These are phyloP conservation scores for Himalopsyche anomala DNA, from an alignment of 2,888 invertebrate genomes.

Conservation along the genomic window DNA sequence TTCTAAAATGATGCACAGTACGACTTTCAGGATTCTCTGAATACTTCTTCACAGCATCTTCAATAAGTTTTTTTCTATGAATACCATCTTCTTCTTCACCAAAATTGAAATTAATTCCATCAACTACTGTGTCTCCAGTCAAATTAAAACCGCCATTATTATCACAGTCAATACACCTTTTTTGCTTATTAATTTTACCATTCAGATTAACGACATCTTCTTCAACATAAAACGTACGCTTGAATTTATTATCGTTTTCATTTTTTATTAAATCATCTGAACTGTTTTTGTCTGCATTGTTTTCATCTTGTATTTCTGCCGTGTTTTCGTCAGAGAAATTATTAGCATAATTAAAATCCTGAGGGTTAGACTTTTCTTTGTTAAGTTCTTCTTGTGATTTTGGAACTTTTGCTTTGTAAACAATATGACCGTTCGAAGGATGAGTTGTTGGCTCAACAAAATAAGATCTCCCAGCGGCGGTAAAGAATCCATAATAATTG, in stretches of 20 bases:
- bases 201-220: constrained; percentile 4
- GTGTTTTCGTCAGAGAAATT: background rate
- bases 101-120: constrained; percentile 68
- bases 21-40: constrained; percentile 50
- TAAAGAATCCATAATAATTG: constrained; percentile 65
- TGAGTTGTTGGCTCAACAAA: constrained; percentile 65
- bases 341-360: constrained; percentile 38
- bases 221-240: constrained; percentile 46
- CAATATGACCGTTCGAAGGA: constrained; percentile 60
- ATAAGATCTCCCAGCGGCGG: constrained; percentile 58
- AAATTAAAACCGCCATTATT: constrained; percentile 70
- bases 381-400: background rate
- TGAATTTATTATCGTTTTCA: constrained; percentile 29
- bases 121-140: constrained; percentile 73
- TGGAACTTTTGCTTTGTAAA: constrained; percentile 62
- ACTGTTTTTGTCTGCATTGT: background rate
- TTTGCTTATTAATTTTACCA: constrained; percentile 46
- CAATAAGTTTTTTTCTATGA: constrained; percentile 57
- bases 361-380: background rate
- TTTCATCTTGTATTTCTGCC: background rate
- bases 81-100: constrained; percentile 64
- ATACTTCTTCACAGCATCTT: constrained; percentile 54
- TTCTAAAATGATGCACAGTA: constrained; percentile 45
- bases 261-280: background rate
- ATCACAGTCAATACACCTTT: constrained; percentile 57